Conservation (phyloP, 2,113 vertebrate species). For the Apteryx owenii region DNA sequence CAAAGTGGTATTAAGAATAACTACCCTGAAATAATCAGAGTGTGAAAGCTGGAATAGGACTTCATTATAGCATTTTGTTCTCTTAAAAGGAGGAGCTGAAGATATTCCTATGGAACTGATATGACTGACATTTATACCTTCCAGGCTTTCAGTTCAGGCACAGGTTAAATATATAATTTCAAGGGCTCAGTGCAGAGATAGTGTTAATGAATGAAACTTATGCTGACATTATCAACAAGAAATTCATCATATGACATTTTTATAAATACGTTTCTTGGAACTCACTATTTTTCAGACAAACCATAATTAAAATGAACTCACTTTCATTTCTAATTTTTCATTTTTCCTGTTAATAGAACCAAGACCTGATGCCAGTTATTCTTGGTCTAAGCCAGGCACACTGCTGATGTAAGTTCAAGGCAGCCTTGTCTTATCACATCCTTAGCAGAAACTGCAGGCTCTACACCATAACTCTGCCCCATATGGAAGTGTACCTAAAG, state of each 20-base stretch:
- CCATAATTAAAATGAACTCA: background rate
- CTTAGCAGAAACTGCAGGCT: background rate
- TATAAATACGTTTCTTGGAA: background rate
- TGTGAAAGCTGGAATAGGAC: background rate
- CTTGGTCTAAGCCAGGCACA: background rate
- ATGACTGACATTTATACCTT: background rate
- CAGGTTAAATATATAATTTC: background rate
- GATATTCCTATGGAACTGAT: background rate
- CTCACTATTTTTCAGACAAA: background rate
- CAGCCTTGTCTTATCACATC: background rate
- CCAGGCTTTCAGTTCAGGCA: background rate
- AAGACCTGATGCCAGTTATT: background rate
- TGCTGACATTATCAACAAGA: background rate
- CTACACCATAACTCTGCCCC: background rate
- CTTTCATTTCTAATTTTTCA: background rate
- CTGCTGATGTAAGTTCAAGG: background rate
- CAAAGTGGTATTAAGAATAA: background rate
- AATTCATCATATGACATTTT: background rate
- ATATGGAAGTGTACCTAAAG: rapidly evolving
- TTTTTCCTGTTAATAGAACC: background rate
- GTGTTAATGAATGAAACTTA: background rate
- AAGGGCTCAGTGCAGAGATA: background rate
- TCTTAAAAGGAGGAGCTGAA: background rate
- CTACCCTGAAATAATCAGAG: background rate
- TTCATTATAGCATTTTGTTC: background rate